Base-by-base conservation (phyloP, 2,888 invertebrate species). In the Sinopyrophorus schimmeli region DNA sequence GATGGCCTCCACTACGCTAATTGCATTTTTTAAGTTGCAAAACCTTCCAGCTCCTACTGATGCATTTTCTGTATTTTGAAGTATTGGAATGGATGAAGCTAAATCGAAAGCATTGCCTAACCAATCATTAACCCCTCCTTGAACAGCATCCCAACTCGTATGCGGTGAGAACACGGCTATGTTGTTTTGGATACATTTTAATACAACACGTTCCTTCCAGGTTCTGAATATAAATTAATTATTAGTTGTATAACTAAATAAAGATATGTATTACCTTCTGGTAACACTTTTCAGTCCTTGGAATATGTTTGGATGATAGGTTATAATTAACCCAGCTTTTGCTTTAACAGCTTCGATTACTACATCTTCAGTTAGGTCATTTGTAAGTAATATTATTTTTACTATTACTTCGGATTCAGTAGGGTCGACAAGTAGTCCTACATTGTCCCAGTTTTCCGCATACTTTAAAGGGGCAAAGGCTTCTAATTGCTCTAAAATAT, bases 231-330 rank as follows among this genome's bases (percentile, higher is more conserved):
- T 10, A 18, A 18, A 47, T 47, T 24, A 32, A n/a, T n/a, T n/a
- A n/a, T n/a, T n/a, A n/a, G n/a, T n/a, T n/a, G n/a, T n/a, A 24
- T 23, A n/a, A 27, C 14, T 18, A 24, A 16, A 11, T 30, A 18
- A 18, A 27, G 7, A 4, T 6, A 2, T 14, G 5, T n/a, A 1
- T 6, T 12, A 34, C 27, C 6, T 73, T 89, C 87, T 81, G 87
- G 86, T 83, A 23, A 97, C 76, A 21, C 85, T 80, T 67, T 92
- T 95, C 40, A 97, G 62, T 3, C 92, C 84, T 7, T 80, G 76
- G 73, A 97, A 97, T 68, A 97, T 89, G 10, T 93, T 93, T n/a
- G 97, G 97, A 77, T 97, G 97, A 72, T 97, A 97, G 0, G 93
- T 87, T 44, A 97, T 77, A 44, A 97, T 92, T 73, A 96, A 74